A percentile compares a stretch with the other conserved stretches of the same genome.
Evolutionary conservation across 1,140 invertebrate species (phyloP).

Genomic region (Geopemphigus sp.): DNA sequence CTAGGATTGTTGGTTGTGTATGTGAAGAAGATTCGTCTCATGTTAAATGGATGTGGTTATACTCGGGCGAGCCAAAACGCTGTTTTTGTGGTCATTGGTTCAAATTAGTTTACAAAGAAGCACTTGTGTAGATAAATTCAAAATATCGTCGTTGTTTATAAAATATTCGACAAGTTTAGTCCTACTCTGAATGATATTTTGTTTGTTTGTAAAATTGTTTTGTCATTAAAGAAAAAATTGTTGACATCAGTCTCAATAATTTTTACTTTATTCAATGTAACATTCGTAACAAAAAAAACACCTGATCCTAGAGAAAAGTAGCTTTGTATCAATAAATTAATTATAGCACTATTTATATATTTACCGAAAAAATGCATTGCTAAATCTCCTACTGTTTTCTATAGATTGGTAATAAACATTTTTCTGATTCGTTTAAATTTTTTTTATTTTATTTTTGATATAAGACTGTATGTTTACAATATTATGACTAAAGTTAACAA

Average conservation of each 20-base stretch:
- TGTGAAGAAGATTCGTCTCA: constrained; percentile 89
- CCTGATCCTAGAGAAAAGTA: neutral
- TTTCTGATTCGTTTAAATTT: neutral
- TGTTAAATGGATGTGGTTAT: constrained; percentile 92
- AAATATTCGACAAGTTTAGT: constrained; percentile 34
- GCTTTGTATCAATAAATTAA: constrained; percentile 8
- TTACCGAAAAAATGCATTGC: neutral
- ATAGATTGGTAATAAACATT: neutral
- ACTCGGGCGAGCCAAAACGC: constrained; percentile 81
- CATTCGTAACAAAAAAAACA: neutral
- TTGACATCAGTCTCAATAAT: constrained; percentile 29
- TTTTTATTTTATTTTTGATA: neutral
- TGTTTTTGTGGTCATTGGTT: constrained; percentile 97
- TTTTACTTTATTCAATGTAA: constrained; percentile 12
- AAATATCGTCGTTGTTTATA: constrained; percentile 14
- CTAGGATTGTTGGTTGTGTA: constrained; percentile 90
- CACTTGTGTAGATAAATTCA: constrained; percentile 22
- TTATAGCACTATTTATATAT: constrained; percentile 5
- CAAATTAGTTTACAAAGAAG: constrained; percentile 63
- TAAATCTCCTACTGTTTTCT: neutral
- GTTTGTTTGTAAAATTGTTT: constrained; percentile 39
- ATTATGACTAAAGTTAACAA: too few relatives aligned
- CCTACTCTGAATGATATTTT: constrained; percentile 24
- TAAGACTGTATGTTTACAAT: too few relatives aligned
- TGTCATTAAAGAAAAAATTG: constrained; percentile 35